Conservation (phyloP, 2,797 vertebrate genomes). For the Ataeniobius toweri region DNA sequence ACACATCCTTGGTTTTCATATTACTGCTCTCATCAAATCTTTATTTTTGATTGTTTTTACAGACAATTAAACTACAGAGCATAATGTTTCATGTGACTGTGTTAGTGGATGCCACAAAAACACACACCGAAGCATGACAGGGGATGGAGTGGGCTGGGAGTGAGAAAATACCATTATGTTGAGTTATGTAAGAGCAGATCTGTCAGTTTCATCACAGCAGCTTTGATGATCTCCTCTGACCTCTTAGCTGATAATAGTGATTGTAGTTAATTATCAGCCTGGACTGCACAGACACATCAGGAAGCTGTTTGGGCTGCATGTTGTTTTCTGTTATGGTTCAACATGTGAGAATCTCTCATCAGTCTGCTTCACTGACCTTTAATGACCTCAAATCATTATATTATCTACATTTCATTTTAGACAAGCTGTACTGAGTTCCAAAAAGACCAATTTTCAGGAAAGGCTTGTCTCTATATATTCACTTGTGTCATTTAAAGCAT, state of each 20-base stretch:
- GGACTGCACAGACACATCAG: constrained; percentile 22
- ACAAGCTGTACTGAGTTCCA: background rate
- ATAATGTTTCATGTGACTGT: background rate
- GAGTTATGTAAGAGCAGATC: constrained; percentile 25
- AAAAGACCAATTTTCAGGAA: background rate
- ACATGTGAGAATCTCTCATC: constrained; percentile 14
- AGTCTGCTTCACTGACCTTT: constrained; percentile 5
- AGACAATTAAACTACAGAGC: background rate
- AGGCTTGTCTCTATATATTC: background rate
- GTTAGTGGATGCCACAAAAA: background rate
- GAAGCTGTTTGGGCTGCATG: constrained; percentile 29
- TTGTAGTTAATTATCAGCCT: constrained; percentile 39
- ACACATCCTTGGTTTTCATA: background rate
- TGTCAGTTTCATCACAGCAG: constrained; percentile 12
- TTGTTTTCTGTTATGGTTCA: background rate
- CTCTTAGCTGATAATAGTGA: constrained; percentile 43
- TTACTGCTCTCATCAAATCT: background rate
- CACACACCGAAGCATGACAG: background rate
- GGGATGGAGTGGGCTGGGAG: background rate
- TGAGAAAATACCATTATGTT: background rate
- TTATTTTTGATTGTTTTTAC: background rate
- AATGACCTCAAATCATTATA: constrained; percentile 19
- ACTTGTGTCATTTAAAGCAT: background rate
- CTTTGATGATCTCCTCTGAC: constrained; percentile 37
- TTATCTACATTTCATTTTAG: background rate